phyloP scores from a whole-genome alignment of 2,888 invertebrate species.

The Acrocera orbiculus region DNA sequence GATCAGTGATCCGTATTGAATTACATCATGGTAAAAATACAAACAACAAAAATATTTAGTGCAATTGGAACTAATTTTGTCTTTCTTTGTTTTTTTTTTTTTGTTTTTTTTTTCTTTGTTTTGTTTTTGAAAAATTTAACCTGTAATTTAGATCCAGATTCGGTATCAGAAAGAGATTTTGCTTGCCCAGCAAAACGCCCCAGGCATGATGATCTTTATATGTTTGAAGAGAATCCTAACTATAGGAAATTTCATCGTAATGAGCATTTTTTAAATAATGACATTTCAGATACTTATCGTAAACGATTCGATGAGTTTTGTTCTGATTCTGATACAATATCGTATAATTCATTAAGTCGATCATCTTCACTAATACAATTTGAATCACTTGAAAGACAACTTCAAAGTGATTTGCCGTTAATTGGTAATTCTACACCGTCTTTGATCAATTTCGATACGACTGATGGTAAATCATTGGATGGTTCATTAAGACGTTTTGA shows the following conservation, averaged over 20 bases:
- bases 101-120: no score
- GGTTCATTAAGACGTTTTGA: conserved; percentile 25
- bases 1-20: conserved; percentile 59
- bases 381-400: conserved; percentile 60
- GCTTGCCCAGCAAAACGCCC: conserved; percentile 58
- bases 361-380: conserved; percentile 71
- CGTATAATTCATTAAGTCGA: conserved; percentile 47
- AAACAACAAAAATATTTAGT: neutral
- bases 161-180: conserved; percentile 49
- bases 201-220: conserved; percentile 37
- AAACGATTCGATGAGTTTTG: conserved; percentile 29
- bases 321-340: conserved; percentile 30
- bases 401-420: conserved; percentile 32
- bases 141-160: conserved; percentile 31
- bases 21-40: conserved; percentile 26
- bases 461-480: conserved; percentile 17
- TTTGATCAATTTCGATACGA: conserved; percentile 21
- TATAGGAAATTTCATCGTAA: conserved; percentile 15
- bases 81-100: no score
- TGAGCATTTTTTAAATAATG: conserved; percentile 14
- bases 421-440: conserved; percentile 30
- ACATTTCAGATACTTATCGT: conserved; percentile 14
- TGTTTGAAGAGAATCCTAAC: conserved; percentile 9
- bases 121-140: no score
- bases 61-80: neutral